phyloP scores from a whole-genome alignment of 2,797 vertebrate genomes.

The Thaleichthys pacificus region DNA sequence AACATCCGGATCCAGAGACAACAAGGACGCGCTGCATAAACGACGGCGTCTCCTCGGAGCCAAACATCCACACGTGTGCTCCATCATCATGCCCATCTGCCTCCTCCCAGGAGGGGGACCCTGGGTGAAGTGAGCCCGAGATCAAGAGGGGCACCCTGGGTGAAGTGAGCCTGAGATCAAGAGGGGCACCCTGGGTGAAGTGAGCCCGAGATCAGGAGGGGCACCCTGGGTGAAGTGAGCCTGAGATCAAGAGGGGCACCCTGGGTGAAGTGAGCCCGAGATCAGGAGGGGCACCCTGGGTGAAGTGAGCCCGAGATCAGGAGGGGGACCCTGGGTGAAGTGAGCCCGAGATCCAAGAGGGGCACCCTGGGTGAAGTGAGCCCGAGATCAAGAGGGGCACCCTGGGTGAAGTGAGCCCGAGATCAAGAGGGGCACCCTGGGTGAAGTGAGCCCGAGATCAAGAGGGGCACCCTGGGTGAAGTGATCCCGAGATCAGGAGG shows the following conservation, averaged over 20 bases:
- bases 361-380: background rate
- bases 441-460: constrained; percentile 6
- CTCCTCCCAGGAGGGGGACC: too few relatives aligned
- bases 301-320: constrained; percentile 4
- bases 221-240: background rate
- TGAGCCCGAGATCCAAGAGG: constrained; percentile 5
- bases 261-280: background rate
- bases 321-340: too few relatives aligned
- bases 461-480: too few relatives aligned
- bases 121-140: background rate
- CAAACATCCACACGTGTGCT: background rate
- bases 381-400: constrained; percentile 14
- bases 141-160: too few relatives aligned
- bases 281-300: background rate
- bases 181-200: too few relatives aligned
- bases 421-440: too few relatives aligned
- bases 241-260: background rate
- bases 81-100: background rate
- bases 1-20: background rate
- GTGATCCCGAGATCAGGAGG: constrained; percentile 2
- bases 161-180: constrained; percentile 1
- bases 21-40: background rate
- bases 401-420: background rate
- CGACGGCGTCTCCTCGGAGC: background rate
- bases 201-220: constrained; percentile 3